Evolutionary conservation across 2,113 vertebrate genomes (phyloP).

Genomic region (Alligator sinensis): DNA sequence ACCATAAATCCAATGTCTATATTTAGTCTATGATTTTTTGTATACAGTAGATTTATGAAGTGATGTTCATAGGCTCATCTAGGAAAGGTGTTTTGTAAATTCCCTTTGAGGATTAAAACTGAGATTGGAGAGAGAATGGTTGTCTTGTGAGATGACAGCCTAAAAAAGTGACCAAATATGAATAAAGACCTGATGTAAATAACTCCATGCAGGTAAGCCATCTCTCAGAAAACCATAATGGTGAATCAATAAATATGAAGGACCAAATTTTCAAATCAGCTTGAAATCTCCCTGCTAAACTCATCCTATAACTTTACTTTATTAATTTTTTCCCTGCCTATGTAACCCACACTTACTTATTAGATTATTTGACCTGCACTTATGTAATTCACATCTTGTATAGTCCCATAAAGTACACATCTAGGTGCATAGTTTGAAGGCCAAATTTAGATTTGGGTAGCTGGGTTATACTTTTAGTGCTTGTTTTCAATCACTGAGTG

Average conservation of each 20-base stretch:
- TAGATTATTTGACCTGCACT: not conserved
- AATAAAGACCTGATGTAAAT: not conserved
- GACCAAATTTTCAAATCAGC: not conserved
- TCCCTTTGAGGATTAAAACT: no score
- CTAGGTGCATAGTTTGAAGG: not conserved
- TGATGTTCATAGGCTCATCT: no score
- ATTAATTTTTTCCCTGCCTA: not conserved
- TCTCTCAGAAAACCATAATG: not conserved
- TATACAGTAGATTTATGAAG: no score
- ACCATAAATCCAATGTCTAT: no score
- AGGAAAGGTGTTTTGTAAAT: no score
- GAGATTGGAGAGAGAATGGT: no score
- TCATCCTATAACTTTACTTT: not conserved
- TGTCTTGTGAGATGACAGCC: no score
- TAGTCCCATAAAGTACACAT: not conserved
- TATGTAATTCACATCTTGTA: not conserved
- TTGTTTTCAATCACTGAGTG: not conserved
- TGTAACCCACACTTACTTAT: not conserved
- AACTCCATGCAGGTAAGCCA: not conserved
- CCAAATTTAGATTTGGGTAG: not conserved
- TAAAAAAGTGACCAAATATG: no score
- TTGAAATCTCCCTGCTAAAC: not conserved
- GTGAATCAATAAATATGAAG: not conserved
- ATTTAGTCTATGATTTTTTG: no score
- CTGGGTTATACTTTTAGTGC: not conserved